phyloP scores from a whole-genome alignment of 2,113 vertebrate genomes.

The Onychostoma macrolepis region DNA sequence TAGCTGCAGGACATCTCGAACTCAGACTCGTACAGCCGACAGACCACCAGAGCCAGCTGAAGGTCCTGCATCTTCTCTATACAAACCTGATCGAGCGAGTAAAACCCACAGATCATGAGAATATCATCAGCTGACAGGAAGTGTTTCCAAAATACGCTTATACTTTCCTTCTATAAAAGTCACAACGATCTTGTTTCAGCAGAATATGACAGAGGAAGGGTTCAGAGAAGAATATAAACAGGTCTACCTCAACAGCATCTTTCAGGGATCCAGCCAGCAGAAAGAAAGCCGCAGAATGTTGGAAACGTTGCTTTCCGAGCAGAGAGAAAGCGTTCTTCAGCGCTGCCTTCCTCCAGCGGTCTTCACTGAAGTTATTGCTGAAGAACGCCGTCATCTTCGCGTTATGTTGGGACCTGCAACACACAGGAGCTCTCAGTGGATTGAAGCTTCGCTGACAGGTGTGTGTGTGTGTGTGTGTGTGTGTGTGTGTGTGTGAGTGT shows the following conservation, averaged over 20 bases:
- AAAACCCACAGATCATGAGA: not conserved
- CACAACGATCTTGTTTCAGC: no score
- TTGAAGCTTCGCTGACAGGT: not conserved
- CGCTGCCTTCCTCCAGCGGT: constrained; percentile 95
- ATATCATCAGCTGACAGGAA: no score
- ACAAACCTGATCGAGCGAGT: constrained; percentile 81
- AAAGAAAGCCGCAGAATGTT: constrained; percentile 96
- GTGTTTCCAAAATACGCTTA: no score
- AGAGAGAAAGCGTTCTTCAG: constrained; percentile 97
- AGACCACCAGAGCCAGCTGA: constrained; percentile 92
- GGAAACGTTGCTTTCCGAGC: constrained; percentile 95
- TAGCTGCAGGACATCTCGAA: constrained; percentile 90
- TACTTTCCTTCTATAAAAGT: not conserved
- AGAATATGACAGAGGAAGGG: no score
- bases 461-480: no score
- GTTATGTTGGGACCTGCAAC: constrained; percentile 87
- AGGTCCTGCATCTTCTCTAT: constrained; percentile 94
- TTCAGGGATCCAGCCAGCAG: constrained; percentile 93
- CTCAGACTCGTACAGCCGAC: constrained; percentile 91
- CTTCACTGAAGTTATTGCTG: constrained; percentile 94
- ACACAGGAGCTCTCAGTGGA: not conserved
- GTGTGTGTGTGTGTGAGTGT: no score
- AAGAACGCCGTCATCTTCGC: constrained; percentile 97
- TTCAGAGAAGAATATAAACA: no score
- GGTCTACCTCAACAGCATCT: constrained; percentile 91